These are phyloP conservation scores for Colostygia pectinataria DNA, from an alignment of 2,888 invertebrate genomes.

Conservation along the genomic window DNA sequence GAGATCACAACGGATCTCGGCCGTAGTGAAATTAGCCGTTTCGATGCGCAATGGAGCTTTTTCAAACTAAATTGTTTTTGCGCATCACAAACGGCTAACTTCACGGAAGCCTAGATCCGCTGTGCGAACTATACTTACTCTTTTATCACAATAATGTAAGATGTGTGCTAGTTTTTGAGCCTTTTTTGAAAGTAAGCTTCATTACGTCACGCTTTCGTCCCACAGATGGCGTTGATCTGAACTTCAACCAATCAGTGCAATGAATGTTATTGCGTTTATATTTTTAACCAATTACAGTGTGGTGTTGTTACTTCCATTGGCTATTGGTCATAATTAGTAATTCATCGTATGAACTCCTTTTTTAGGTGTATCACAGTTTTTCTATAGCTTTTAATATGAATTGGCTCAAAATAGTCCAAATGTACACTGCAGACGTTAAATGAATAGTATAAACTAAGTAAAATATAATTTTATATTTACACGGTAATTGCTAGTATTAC, in stretches of 20 bases:
- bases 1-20: too few relatives aligned
- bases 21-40: too few relatives aligned
- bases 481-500: conserved; percentile 63
- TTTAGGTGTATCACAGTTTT: not conserved
- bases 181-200: not conserved
- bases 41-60: too few relatives aligned
- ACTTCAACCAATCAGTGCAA: too few relatives aligned
- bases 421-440: conserved; percentile 13
- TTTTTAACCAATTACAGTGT: too few relatives aligned
- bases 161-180: conserved; percentile 1
- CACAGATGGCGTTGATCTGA: not conserved
- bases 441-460: conserved; percentile 17
- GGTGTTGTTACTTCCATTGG: too few relatives aligned
- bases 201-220: not conserved
- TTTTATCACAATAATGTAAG: conserved; percentile 16
- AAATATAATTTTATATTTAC: conserved; percentile 45
- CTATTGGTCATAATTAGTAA: too few relatives aligned
- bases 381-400: conserved; percentile 2
- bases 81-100: too few relatives aligned
- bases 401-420: conserved; percentile 33
- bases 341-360: not conserved
- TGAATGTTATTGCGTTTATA: too few relatives aligned
- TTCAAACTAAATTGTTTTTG: too few relatives aligned
- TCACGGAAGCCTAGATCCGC: too few relatives aligned
- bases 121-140: too few relatives aligned